A percentile compares a stretch with the other conserved stretches of the same genome.
Evolutionary conservation across 2,113 vertebrate species (phyloP).

Genomic region (Perca fluviatilis): DNA sequence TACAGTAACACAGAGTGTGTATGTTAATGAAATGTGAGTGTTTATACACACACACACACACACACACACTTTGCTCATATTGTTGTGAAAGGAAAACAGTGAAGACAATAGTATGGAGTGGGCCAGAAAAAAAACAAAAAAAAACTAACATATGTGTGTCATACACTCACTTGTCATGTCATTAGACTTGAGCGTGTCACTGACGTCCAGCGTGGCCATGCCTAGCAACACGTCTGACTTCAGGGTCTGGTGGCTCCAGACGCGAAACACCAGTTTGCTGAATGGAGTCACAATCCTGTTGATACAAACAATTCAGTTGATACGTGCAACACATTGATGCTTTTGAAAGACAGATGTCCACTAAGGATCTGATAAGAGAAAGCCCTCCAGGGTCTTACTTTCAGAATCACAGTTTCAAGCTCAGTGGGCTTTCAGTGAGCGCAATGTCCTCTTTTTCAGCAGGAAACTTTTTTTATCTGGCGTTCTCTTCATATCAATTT

Average conservation of each 20-base stretch:
- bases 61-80: not conserved
- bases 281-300: constrained; percentile 95
- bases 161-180: constrained; percentile 94
- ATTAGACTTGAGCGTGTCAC: constrained; percentile 94
- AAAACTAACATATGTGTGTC: not conserved
- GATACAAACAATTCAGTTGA: constrained; percentile 1
- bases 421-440: not conserved
- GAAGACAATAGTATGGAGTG: not conserved
- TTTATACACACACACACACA: too few species aligned
- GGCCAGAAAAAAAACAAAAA: not conserved
- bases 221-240: constrained; percentile 96
- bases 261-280: constrained; percentile 94
- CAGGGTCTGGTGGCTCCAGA: constrained; percentile 98
- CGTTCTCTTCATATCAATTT: not conserved
- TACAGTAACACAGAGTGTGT: not conserved
- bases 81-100: not conserved
- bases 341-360: not conserved
- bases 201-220: constrained; percentile 92
- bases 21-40: not conserved
- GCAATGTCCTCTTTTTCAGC: not conserved
- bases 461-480: not conserved
- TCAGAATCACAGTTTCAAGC: not conserved
- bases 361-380: not conserved
- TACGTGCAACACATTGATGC: not conserved
- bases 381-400: not conserved